Evolutionary conservation across 2,888 invertebrate genomes (phyloP).

Genomic region (Andrena bicolor): DNA sequence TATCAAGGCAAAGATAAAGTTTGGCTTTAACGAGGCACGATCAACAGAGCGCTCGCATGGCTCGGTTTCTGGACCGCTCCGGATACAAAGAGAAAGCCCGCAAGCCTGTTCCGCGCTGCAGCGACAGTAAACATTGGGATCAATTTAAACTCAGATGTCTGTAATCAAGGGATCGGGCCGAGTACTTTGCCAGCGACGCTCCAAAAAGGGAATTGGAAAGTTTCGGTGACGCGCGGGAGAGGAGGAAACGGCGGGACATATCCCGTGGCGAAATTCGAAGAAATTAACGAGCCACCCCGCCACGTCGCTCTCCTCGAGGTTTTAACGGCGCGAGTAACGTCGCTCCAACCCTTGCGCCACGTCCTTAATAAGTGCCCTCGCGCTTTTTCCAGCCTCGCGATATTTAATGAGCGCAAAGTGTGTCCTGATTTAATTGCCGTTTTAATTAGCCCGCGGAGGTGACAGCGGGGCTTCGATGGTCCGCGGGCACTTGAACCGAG

Average conservation of each 20-base stretch:
- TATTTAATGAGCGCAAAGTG: conserved; percentile 11
- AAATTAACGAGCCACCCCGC: conserved; percentile 37
- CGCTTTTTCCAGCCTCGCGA: conserved; percentile 1
- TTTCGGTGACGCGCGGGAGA: conserved; percentile 37
- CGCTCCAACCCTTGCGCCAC: not conserved
- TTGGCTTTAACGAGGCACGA: conserved; percentile 32
- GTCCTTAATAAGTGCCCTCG: not conserved
- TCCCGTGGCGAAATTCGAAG: conserved; percentile 36
- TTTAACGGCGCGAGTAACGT: not conserved
- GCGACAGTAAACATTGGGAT: conserved; percentile 78
- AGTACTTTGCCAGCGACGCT: conserved; percentile 59
- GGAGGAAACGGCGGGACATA: not conserved
- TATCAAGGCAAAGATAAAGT: conserved; percentile 32
- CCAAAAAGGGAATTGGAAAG: conserved; percentile 71
- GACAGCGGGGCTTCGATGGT: not conserved
- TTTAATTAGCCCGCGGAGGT: conserved; percentile 20
- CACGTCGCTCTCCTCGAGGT: not conserved
- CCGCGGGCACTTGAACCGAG: not conserved
- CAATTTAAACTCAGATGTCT: conserved; percentile 84
- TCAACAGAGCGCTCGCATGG: conserved; percentile 5
- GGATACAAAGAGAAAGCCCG: conserved; percentile 44
- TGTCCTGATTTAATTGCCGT: conserved; percentile 35
- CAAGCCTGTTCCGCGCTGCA: conserved; percentile 49
- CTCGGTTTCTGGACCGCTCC: conserved; percentile 9
- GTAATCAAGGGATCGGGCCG: conserved; percentile 81